A percentile compares a stretch with the other conserved stretches of the same genome.
These are phyloP conservation scores for Bradynema listronoti DNA, from an alignment of 1,140 invertebrate genomes.

Conservation along the genomic window DNA sequence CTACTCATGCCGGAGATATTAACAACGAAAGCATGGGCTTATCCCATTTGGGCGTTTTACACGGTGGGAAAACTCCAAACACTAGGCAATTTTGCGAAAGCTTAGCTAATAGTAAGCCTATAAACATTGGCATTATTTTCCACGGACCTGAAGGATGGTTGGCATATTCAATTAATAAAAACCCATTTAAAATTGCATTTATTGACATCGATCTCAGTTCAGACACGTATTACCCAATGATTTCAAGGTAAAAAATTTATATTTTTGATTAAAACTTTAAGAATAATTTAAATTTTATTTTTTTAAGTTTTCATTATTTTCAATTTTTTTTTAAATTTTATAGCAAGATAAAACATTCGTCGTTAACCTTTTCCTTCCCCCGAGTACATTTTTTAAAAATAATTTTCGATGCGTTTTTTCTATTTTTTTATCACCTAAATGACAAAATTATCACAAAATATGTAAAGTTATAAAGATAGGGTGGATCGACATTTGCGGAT, in stretches of 20 bases:
- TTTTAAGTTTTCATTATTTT: slow-evolving; percentile 5
- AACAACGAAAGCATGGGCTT: slow-evolving; percentile 22
- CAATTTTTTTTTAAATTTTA: not conserved
- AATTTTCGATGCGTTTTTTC: not conserved
- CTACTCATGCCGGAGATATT: not conserved
- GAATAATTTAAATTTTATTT: not conserved
- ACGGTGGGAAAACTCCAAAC: not conserved
- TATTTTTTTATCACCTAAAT: too few species aligned
- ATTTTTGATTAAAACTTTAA: not conserved
- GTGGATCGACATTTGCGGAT: not conserved
- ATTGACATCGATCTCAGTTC: slow-evolving; percentile 17
- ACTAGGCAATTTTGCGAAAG: slow-evolving; percentile 8
- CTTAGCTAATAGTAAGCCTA: not conserved
- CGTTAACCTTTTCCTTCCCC: too few species aligned
- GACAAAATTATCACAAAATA: too few species aligned
- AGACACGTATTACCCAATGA: slow-evolving; percentile 31
- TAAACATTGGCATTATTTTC: slow-evolving; percentile 27
- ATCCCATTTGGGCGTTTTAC: slow-evolving; percentile 26
- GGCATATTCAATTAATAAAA: slow-evolving; percentile 30
- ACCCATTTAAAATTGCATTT: slow-evolving; percentile 24
- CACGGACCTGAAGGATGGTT: slow-evolving; percentile 22
- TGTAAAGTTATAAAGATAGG: slow-evolving; percentile 5
- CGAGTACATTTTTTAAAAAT: not conserved
- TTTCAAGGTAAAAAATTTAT: slow-evolving; percentile 24
- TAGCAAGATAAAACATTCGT: slow-evolving; percentile 12